These are phyloP conservation scores for Sebastolobus altivelis DNA, from an alignment of 2,797 vertebrate species.

Conservation along the genomic window DNA sequence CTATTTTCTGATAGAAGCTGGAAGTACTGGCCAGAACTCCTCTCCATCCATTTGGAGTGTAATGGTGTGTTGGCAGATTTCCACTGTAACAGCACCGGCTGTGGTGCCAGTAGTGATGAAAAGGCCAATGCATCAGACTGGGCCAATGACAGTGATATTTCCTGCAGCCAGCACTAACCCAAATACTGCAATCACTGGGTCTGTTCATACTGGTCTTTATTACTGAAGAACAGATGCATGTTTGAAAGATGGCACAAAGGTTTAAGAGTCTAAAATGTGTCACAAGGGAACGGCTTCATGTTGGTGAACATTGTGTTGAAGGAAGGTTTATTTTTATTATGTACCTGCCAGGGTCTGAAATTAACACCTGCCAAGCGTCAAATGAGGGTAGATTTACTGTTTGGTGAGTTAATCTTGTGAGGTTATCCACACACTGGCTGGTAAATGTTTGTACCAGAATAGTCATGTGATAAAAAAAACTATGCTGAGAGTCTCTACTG, in stretches of 20 bases:
- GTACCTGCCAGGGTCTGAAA: too few relatives aligned
- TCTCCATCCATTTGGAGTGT: slow-evolving; percentile 1
- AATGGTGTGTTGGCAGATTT: slow-evolving; percentile 33
- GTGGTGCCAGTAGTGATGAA: slow-evolving; percentile 42
- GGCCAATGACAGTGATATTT: slow-evolving; percentile 20
- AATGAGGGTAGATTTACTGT: too few relatives aligned
- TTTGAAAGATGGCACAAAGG: not conserved
- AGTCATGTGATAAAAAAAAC: too few relatives aligned
- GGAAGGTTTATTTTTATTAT: not conserved
- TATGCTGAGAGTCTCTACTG: too few relatives aligned
- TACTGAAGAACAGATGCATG: not conserved
- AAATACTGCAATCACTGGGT: not conserved
- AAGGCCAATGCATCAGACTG: slow-evolving; percentile 36
- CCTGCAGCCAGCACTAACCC: slow-evolving; percentile 24
- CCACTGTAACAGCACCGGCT: slow-evolving; percentile 10
- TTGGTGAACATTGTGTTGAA: not conserved
- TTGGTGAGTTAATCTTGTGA: too few relatives aligned
- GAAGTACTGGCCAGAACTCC: not conserved
- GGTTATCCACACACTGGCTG: too few relatives aligned
- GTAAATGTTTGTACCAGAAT: too few relatives aligned
- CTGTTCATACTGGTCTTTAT: slow-evolving; percentile 6
- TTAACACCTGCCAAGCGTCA: too few relatives aligned
- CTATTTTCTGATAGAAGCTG: not conserved
- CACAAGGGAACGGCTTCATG: not conserved
- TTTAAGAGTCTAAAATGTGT: not conserved